Conservation (phyloP, 2,797 vertebrate genomes). For the Sebastes baramenuke region DNA sequence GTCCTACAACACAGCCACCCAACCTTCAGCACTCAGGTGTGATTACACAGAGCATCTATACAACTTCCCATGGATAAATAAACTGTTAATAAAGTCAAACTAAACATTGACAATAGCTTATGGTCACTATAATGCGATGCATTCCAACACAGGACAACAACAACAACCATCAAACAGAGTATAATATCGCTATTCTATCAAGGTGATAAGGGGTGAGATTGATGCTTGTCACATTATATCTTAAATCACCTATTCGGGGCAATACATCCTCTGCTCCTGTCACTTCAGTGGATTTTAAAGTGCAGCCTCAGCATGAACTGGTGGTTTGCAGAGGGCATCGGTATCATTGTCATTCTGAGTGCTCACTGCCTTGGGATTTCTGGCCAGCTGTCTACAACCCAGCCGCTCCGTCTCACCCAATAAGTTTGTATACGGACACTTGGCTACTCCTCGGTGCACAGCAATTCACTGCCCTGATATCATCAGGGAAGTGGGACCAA, state of each 20-base stretch:
- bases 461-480: constrained; percentile 51
- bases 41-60: background rate
- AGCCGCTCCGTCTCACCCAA: constrained; percentile 53
- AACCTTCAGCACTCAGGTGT: background rate
- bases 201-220: constrained; percentile 6
- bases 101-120: background rate
- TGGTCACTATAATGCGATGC: background rate
- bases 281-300: constrained; percentile 54
- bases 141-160: background rate
- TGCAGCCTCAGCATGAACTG: constrained; percentile 69
- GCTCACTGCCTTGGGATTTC: constrained; percentile 51
- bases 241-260: constrained; percentile 32
- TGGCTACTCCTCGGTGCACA: constrained; percentile 42
- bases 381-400: constrained; percentile 63
- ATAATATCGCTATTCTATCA: background rate
- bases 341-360: constrained; percentile 73
- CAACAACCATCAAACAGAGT: background rate
- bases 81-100: background rate
- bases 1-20: background rate
- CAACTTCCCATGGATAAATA: background rate
- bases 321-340: constrained; percentile 63
- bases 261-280: constrained; percentile 52
- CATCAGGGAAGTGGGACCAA: constrained; percentile 43
- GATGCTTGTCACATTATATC: constrained; percentile 22
- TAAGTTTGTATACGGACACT: constrained; percentile 49